phyloP scores from a whole-genome alignment of 2,888 invertebrate genomes.

The Yponomeuta sedellus region DNA sequence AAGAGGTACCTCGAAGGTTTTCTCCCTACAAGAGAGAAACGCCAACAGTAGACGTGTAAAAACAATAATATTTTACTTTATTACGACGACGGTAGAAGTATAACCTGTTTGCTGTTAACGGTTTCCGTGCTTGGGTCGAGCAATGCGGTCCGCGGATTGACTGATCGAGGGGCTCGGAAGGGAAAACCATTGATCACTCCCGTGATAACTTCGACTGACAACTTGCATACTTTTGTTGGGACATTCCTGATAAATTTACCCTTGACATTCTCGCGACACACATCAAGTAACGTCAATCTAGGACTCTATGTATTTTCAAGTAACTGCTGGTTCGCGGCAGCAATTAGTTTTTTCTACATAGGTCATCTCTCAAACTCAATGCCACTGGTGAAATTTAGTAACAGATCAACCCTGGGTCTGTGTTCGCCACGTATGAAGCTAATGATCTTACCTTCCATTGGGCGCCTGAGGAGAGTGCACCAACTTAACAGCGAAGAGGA shows the following conservation, averaged over 20 bases:
- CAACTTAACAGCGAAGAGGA: conserved; percentile 94
- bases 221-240: not conserved
- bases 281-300: not conserved
- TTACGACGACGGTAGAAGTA: conserved; percentile 20
- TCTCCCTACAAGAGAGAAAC: not conserved
- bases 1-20: not conserved
- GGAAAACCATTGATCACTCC: conserved; percentile 5
- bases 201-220: not conserved
- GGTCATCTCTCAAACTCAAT: too few species aligned
- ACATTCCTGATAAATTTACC: not conserved
- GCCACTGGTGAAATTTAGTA: too few species aligned
- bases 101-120: conserved; percentile 55
- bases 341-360: not conserved
- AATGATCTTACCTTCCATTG: conserved; percentile 76
- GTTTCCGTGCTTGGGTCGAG: conserved; percentile 23
- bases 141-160: conserved; percentile 25
- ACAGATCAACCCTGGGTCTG: too few species aligned
- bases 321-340: conserved; percentile 2
- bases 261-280: not conserved
- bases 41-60: conserved; percentile 1
- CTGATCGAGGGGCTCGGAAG: conserved; percentile 18
- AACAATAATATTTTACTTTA: conserved; percentile 15
- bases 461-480: conserved; percentile 90
- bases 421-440: too few species aligned
- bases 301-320: not conserved